Base-by-base conservation (phyloP, 2,888 invertebrate species). In the Athalia cordata region DNA sequence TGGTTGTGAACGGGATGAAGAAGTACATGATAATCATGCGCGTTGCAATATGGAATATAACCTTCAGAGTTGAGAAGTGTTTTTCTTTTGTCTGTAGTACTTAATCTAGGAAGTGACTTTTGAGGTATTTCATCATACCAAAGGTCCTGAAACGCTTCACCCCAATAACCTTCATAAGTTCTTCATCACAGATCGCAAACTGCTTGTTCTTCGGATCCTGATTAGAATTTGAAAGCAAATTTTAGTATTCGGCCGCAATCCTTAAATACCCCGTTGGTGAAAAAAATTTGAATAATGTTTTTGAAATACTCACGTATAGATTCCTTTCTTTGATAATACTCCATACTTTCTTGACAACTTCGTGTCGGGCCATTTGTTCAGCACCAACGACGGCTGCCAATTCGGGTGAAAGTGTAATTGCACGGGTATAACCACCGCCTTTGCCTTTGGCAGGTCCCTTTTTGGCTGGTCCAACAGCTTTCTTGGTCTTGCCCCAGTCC, bases 101-200 rank as follows among this genome's bases (percentile, higher is more conserved):
- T 92, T 92, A 94, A 86, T 93, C 93, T 87, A 93, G 91, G 91
- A 98, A 98, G 91, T 98, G 98, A 81, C 94, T 94, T 91, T 97
- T 97, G 85, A 99, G 93, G 91, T 97, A 96, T 90, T 98, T 98
- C 95, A 98, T 96, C 98, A 98, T 98, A 81, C 97, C 98, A 87
- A 98, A 98, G 77, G 97, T 97, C 85, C 96, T 95, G 93, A 99
- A 97, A 86, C 97, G 94, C 89, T 97, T 97, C 2, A 95, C 95
- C 59, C 98, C 97, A 89, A 98, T 96, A 59, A 98, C 95, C 90
- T 96, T 96, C 90, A 95, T 92, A 61, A 98, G 91, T 76, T 97
- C 96, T 77, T 96, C 97, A 89, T 98, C 98, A 91, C 98, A 98
- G 85, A 98, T 96, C 83, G 98, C 98, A 87, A 94, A 98, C 91